A percentile compares a stretch with the other conserved stretches of the same genome.
Evolutionary conservation across 2,113 vertebrate species (phyloP).

Genomic region (Archocentrus centrarchus): DNA sequence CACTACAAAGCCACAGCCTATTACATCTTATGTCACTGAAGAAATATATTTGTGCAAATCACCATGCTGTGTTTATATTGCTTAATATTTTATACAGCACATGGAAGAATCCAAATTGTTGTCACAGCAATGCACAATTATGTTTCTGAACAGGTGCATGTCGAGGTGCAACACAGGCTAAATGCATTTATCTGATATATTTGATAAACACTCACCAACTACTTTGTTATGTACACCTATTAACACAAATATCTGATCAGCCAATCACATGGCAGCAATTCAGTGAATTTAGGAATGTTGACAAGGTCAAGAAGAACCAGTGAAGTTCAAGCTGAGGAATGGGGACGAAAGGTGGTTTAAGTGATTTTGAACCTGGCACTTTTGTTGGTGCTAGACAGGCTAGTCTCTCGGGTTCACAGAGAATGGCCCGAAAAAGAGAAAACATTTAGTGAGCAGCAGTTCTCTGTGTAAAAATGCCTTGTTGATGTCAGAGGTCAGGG

Average conservation of each 20-base stretch:
- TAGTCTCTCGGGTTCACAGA: not conserved
- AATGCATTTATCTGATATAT: not conserved
- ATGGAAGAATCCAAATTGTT: not conserved
- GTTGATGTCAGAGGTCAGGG: not conserved
- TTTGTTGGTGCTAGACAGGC: not conserved
- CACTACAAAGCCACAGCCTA: not conserved
- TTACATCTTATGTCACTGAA: not conserved
- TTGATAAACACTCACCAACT: not conserved
- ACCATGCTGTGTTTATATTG: not conserved
- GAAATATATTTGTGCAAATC: not conserved
- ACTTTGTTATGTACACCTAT: not conserved
- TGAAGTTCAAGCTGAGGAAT: not conserved
- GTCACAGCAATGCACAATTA: not conserved
- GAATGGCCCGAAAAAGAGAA: not conserved
- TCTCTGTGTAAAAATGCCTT: not conserved
- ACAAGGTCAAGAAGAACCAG: not conserved
- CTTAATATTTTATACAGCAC: not conserved
- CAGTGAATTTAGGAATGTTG: not conserved
- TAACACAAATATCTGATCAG: not conserved
- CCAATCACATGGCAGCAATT: not conserved
- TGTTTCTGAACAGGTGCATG: not conserved
- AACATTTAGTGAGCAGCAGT: not conserved
- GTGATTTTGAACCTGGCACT: not conserved
- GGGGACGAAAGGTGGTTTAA: not conserved
- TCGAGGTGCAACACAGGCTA: too few relatives aligned